Conservation (phyloP, 1,140 invertebrate species). For the Apis laboriosa region DNA sequence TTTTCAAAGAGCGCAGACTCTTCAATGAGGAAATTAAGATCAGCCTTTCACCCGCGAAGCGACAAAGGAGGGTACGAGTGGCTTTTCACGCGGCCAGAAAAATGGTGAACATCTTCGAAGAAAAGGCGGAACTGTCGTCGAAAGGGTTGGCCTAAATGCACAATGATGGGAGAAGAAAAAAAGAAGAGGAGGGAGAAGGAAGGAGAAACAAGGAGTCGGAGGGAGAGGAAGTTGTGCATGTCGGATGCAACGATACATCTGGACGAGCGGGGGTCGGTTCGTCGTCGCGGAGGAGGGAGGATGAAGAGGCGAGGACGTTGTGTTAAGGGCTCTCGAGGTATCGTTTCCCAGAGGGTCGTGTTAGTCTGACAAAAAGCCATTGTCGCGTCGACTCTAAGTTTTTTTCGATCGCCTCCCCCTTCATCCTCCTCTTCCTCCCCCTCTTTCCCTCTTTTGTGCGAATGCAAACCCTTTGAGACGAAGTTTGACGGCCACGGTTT, state of each 20-base stretch:
- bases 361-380: conserved; percentile 69
- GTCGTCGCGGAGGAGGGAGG: conserved; percentile 25
- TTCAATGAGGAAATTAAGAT: conserved; percentile 27
- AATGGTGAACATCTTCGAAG: conserved; percentile 3
- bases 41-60: conserved; percentile 10
- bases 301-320: conserved; percentile 40
- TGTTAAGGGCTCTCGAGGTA: conserved; percentile 60
- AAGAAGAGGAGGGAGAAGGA: background rate
- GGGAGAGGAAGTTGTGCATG: background rate
- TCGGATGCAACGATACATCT: conserved; percentile 42
- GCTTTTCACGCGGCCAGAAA: conserved; percentile 23
- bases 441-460: conserved; percentile 14
- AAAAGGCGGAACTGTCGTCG: conserved; percentile 29
- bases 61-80: conserved; percentile 37
- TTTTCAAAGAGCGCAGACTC: background rate
- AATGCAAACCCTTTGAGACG: conserved; percentile 50
- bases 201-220: conserved; percentile 6
- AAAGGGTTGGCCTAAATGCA: conserved; percentile 62
- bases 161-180: conserved; percentile 21
- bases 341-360: conserved; percentile 23
- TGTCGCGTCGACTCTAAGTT: conserved; percentile 69
- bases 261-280: conserved; percentile 38
- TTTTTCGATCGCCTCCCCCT: conserved; percentile 42
- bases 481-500: conserved; percentile 47
- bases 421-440: background rate